Conservation (phyloP, 2,797 vertebrate genomes). For the Cyclura pinguis region DNA sequence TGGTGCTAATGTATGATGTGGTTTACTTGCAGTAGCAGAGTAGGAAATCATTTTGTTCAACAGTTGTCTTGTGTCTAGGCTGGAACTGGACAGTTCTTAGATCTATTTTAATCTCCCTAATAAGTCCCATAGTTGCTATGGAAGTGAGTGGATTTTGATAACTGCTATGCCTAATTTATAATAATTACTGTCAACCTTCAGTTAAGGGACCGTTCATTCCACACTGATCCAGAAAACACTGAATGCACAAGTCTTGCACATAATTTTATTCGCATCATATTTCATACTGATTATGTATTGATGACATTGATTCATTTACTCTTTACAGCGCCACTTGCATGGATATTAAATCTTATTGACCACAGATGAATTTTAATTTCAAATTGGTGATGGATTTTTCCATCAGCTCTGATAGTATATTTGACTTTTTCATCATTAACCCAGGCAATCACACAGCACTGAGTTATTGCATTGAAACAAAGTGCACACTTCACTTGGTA, state of each 20-base stretch:
- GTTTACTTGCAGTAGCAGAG: constrained; percentile 53
- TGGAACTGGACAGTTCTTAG: constrained; percentile 80
- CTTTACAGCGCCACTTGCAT: constrained; percentile 89
- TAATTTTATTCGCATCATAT: constrained; percentile 91
- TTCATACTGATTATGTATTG: constrained; percentile 94
- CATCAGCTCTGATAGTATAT: constrained; percentile 92
- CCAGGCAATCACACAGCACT: constrained; percentile 86
- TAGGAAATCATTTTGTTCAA: constrained; percentile 75
- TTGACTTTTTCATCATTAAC: constrained; percentile 91
- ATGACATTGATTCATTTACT: constrained; percentile 92
- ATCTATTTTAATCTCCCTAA: constrained; percentile 87
- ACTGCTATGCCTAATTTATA: constrained; percentile 90
- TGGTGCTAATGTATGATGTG: constrained; percentile 59
- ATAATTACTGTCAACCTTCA: constrained; percentile 91
- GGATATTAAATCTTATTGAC: constrained; percentile 95
- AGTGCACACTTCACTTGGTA: constrained; percentile 86
- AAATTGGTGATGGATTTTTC: constrained; percentile 95
- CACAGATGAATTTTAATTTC: constrained; percentile 96
- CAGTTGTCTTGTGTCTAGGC: constrained; percentile 81
- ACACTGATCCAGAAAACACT: constrained; percentile 86
- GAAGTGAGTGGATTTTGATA: constrained; percentile 88
- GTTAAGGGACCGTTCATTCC: constrained; percentile 86
- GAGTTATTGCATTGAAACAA: constrained; percentile 88
- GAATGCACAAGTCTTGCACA: constrained; percentile 86
- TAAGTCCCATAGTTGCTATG: constrained; percentile 84